Evolutionary conservation across 2,113 vertebrate genomes (phyloP).

Genomic region (Macroglossus sobrinus): DNA sequence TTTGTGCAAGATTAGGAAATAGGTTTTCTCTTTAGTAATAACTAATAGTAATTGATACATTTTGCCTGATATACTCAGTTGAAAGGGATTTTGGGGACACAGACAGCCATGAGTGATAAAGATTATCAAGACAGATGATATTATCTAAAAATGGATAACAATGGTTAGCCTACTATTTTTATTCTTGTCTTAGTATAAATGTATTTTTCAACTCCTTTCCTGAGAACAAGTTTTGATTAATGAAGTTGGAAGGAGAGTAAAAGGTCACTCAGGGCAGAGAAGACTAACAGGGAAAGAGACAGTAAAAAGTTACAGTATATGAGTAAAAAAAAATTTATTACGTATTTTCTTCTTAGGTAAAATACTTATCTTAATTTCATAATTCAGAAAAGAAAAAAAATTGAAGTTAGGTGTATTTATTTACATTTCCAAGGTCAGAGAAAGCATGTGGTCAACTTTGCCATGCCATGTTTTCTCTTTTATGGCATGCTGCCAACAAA

Average conservation of each 20-base stretch:
- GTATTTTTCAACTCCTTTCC: neutral
- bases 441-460: neutral
- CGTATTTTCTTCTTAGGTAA: neutral
- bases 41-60: neutral
- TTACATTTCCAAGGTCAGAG: neutral
- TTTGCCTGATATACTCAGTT: neutral
- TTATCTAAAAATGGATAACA: neutral
- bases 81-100: neutral
- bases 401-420: neutral
- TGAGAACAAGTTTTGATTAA: constrained; percentile 36
- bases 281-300: neutral
- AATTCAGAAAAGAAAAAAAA: neutral
- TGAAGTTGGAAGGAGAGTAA: neutral
- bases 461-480: neutral
- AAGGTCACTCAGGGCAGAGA: neutral
- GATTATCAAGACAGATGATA: neutral
- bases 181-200: neutral
- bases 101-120: neutral
- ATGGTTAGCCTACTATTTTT: neutral
- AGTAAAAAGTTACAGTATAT: neutral
- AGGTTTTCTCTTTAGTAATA: neutral
- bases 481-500: neutral
- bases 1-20: neutral
- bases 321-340: neutral
- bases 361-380: neutral